phyloP scores from a whole-genome alignment of 2,113 vertebrate species.

The Propithecus coquereli region DNA sequence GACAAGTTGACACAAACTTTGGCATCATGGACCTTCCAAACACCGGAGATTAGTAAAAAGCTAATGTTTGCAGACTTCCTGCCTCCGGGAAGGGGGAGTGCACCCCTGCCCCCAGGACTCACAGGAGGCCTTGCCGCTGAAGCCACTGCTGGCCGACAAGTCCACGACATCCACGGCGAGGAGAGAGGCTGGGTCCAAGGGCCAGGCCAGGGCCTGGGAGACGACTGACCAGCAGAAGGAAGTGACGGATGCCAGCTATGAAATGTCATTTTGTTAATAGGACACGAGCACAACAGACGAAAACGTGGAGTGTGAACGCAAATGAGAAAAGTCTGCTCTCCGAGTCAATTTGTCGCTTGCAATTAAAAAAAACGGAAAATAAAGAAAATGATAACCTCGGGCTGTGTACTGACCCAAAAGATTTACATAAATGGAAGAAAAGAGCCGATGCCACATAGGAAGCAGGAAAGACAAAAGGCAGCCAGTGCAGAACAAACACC shows the following conservation, averaged over 20 bases:
- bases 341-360: conserved; percentile 59
- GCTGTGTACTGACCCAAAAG: conserved; percentile 77
- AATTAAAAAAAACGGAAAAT: conserved; percentile 51
- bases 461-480: conserved; percentile 54
- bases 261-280: conserved; percentile 56
- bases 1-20: background rate
- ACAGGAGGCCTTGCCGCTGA: background rate
- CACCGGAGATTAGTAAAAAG: background rate
- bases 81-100: background rate
- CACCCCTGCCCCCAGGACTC: background rate
- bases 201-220: conserved; percentile 13
- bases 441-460: conserved; percentile 61
- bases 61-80: background rate
- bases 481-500: conserved; percentile 54
- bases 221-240: background rate
- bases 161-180: background rate
- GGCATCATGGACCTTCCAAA: background rate
- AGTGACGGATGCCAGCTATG: conserved; percentile 34
- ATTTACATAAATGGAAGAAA: conserved; percentile 61
- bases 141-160: conserved; percentile 25
- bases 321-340: conserved; percentile 47
- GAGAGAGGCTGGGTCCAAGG: background rate
- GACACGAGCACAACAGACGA: conserved; percentile 35
- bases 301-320: conserved; percentile 54
- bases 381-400: conserved; percentile 66